Conservation (phyloP, 2,888 invertebrate genomes). For the Spialia ferax region DNA sequence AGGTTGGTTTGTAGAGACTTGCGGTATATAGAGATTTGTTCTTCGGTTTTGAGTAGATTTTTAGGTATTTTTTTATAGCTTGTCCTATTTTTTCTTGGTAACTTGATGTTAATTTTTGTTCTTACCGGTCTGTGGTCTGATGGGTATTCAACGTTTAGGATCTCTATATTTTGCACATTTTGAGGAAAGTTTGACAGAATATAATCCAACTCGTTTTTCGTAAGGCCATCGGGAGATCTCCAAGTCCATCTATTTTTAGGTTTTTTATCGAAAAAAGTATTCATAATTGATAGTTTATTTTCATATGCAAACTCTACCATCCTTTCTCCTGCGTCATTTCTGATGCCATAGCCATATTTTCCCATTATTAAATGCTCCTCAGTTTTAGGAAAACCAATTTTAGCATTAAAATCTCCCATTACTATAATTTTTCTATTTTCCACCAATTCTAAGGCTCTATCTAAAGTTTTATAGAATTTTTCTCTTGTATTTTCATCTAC, state of each 20-base stretch:
- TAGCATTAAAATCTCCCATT: constrained; percentile 38
- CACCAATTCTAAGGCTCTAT: constrained; percentile 34
- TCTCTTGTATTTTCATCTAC: not conserved
- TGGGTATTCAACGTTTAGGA: not conserved
- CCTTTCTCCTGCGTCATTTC: constrained; percentile 38
- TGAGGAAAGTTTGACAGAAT: constrained; percentile 35
- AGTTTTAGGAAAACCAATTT: constrained; percentile 37
- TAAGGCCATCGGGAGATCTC: constrained; percentile 35
- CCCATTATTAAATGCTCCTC: constrained; percentile 8
- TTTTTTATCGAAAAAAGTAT: constrained; percentile 42
- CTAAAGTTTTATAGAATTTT: not conserved
- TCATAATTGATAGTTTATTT: constrained; percentile 44
- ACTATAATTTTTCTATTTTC: constrained; percentile 14
- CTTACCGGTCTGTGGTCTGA: not conserved
- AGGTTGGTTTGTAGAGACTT: not conserved
- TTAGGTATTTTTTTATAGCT: not conserved
- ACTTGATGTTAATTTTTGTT: not conserved
- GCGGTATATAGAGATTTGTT: not conserved
- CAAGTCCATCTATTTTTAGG: constrained; percentile 42
- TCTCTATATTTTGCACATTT: not conserved
- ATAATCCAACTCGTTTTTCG: constrained; percentile 41
- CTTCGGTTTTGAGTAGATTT: not conserved
- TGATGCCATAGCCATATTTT: constrained; percentile 34
- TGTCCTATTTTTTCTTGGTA: not conserved
- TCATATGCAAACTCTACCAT: constrained; percentile 45